Conservation (phyloP, 2,888 invertebrate genomes). For the Drosophila putrida region DNA sequence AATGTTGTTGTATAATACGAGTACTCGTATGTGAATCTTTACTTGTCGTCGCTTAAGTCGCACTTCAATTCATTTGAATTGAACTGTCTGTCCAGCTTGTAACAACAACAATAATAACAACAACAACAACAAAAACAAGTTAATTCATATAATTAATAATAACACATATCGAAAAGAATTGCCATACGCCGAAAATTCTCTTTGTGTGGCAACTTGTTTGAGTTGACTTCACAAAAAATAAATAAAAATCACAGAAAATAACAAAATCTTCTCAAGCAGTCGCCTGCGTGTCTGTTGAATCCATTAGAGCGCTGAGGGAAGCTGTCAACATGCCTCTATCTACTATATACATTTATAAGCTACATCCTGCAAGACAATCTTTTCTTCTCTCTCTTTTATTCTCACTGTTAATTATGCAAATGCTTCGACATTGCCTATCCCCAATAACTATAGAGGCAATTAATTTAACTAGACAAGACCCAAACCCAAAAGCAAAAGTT, state of each 20-base stretch:
- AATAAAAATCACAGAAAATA: constrained; percentile 14
- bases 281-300: constrained; percentile 68
- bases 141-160: constrained; percentile 74
- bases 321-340: constrained; percentile 38
- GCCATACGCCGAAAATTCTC: constrained; percentile 56
- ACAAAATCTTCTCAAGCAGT: constrained; percentile 35
- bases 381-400: constrained; percentile 1
- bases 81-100: constrained; percentile 40
- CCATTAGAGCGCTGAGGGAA: constrained; percentile 7
- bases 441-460: constrained; percentile 46
- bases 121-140: constrained; percentile 50
- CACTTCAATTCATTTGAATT: constrained; percentile 43
- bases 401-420: constrained; percentile 63
- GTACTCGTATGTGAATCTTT: constrained; percentile 11
- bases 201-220: constrained; percentile 73
- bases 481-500: constrained; percentile 22
- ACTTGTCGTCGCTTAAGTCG: constrained; percentile 55
- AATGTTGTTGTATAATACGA: background rate
- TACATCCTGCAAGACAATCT: constrained; percentile 43
- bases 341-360: constrained; percentile 19
- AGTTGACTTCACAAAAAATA: constrained; percentile 20
- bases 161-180: constrained; percentile 56
- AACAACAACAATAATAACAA: constrained; percentile 22
- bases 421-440: constrained; percentile 41
- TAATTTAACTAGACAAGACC: constrained; percentile 52